Percentiles rank a stretch among this genome's conserved stretches.
These are phyloP conservation scores for Beris chalybata DNA, from an alignment of 2,888 invertebrate species.

Conservation along the genomic window DNA sequence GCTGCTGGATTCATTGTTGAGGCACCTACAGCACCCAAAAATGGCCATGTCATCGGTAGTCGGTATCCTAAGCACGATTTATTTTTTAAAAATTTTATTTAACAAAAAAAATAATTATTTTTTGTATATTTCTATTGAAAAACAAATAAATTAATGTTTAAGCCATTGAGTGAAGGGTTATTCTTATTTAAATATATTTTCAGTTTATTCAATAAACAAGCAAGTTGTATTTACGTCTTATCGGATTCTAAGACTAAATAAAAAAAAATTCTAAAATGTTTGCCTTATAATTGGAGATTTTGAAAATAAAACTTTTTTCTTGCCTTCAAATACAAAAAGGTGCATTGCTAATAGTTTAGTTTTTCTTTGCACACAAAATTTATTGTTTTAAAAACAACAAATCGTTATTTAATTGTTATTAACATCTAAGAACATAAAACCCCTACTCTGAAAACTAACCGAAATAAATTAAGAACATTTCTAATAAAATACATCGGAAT, in stretches of 20 bases:
- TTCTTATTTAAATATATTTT: constrained; percentile 9
- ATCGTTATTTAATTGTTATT: too few species aligned
- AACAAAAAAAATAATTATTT: background rate
- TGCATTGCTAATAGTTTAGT: too few species aligned
- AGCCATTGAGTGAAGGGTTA: background rate
- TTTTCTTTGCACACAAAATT: too few species aligned
- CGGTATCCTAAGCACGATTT: constrained; percentile 66
- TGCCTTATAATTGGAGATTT: too few species aligned
- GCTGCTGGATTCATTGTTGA: constrained; percentile 64
- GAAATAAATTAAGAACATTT: constrained; percentile 1
- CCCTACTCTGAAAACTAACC: too few species aligned
- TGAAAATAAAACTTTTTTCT: too few species aligned
- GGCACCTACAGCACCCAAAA: constrained; percentile 64
- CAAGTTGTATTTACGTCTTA: constrained; percentile 40
- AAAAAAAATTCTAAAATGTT: too few species aligned
- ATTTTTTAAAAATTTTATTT: constrained; percentile 21
- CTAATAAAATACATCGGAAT: background rate
- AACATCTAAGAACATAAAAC: too few species aligned
- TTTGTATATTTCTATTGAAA: background rate
- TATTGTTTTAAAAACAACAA: too few species aligned
- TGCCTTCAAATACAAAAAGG: too few species aligned
- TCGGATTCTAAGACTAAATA: background rate
- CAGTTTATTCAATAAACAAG: constrained; percentile 16
- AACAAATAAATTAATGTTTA: constrained; percentile 1
- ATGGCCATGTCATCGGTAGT: constrained; percentile 77